Percentiles rank a stretch among this genome's conserved stretches.
Conservation (phyloP, 2,888 invertebrate species). For the Cylloceria caligata region DNA sequence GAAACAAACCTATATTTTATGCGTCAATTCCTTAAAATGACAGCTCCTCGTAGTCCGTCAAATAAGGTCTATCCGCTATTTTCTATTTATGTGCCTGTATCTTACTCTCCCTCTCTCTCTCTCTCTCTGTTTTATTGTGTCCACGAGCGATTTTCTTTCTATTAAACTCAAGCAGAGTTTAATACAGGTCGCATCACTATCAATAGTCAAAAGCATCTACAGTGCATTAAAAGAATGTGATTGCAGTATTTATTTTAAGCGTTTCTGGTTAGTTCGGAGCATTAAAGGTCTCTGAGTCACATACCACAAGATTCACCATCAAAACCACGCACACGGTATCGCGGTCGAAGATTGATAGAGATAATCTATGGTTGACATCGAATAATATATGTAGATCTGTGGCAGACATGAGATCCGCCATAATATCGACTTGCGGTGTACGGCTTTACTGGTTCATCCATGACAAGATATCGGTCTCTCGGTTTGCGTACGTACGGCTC, state of each 20-base stretch:
- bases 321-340: neutral
- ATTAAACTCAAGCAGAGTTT: too few species aligned
- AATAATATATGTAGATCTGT: conserved; percentile 57
- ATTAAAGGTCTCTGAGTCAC: neutral
- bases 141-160: too few species aligned
- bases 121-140: too few species aligned
- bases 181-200: too few species aligned
- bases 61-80: neutral
- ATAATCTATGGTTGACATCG: conserved; percentile 47
- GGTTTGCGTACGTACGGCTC: conserved; percentile 37
- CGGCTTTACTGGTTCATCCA: conserved; percentile 36
- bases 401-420: conserved; percentile 61
- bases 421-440: conserved; percentile 64
- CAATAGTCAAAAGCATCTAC: neutral
- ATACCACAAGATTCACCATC: neutral
- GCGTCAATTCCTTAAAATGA: neutral
- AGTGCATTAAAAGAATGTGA: neutral
- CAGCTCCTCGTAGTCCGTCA: neutral
- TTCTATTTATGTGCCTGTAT: too few species aligned
- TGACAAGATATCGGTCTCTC: conserved; percentile 45
- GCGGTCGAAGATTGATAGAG: conserved; percentile 28
- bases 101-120: too few species aligned
- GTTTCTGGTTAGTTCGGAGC: too few species aligned
- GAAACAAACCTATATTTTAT: neutral
- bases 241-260: too few species aligned